These are phyloP conservation scores for Sebastes minor DNA, from an alignment of 2,797 vertebrate genomes.

Conservation along the genomic window DNA sequence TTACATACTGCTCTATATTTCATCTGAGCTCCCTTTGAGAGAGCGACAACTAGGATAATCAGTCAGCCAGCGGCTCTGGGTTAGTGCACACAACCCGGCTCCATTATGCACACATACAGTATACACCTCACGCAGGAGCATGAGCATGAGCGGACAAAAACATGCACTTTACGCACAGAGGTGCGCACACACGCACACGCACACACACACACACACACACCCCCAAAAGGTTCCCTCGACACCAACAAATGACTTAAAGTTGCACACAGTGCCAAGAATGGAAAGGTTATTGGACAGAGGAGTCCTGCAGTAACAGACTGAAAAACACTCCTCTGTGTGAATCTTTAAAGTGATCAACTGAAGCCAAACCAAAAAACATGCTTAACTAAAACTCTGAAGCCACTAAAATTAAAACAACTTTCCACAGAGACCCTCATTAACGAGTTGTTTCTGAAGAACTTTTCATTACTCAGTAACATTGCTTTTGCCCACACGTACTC, in stretches of 20 bases:
- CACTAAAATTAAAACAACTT: constrained; percentile 40
- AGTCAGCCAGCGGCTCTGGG: constrained; percentile 70
- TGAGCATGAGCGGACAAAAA: neutral
- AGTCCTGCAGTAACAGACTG: constrained; percentile 34
- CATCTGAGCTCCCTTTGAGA: constrained; percentile 64
- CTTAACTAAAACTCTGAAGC: constrained; percentile 54
- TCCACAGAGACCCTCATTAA: constrained; percentile 52
- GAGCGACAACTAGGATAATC: constrained; percentile 67
- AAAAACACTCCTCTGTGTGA: constrained; percentile 40
- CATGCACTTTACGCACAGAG: neutral
- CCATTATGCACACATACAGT: neutral
- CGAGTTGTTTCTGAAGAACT: constrained; percentile 29
- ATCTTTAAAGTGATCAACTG: constrained; percentile 56
- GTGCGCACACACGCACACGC: neutral
- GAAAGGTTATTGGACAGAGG: constrained; percentile 38
- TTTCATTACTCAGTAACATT: constrained; percentile 26
- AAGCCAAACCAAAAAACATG: constrained; percentile 49
- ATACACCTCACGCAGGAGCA: constrained; percentile 1
- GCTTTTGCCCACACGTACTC: constrained; percentile 1
- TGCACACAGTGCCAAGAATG: constrained; percentile 24
- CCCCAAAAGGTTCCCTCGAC: constrained; percentile 2
- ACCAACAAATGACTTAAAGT: constrained; percentile 28
- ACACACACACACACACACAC: neutral
- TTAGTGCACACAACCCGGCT: constrained; percentile 41
- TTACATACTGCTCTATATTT: constrained; percentile 75